A percentile compares a stretch with the other conserved stretches of the same genome.
phyloP scores from a whole-genome alignment of 2,888 invertebrate genomes.

The Drosophila mettleri region DNA sequence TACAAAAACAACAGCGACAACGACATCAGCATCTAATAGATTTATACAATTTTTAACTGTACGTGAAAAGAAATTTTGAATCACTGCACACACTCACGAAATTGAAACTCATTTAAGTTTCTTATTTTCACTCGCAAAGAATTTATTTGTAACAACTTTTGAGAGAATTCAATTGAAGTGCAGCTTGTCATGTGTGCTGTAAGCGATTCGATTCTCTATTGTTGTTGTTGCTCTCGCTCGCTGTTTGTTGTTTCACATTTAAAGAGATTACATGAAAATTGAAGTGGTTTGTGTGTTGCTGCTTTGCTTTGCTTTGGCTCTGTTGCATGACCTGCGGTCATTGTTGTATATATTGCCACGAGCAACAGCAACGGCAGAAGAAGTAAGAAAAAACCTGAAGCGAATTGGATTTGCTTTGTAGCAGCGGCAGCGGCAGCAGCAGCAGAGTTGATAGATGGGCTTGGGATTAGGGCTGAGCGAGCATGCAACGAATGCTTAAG shows the following conservation, averaged over 20 bases:
- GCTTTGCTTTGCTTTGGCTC: slow-evolving; percentile 25
- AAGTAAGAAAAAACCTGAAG: slow-evolving; percentile 47
- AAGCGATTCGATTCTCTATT: slow-evolving; percentile 5
- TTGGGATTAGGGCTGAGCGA: slow-evolving; percentile 60
- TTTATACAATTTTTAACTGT: slow-evolving; percentile 67
- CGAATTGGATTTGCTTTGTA: slow-evolving; percentile 75
- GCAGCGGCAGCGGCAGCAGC: slow-evolving; percentile 16
- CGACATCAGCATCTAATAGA: slow-evolving; percentile 61
- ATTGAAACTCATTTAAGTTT: slow-evolving; percentile 75
- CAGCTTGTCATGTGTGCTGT: slow-evolving; percentile 46
- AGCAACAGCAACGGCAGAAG: slow-evolving; percentile 30
- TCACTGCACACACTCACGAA: slow-evolving; percentile 40
- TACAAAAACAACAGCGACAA: background rate
- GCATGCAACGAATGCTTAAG: slow-evolving; percentile 46
- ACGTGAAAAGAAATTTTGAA: slow-evolving; percentile 53
- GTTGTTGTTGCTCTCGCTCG: slow-evolving; percentile 34
- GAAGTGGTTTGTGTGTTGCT: slow-evolving; percentile 61
- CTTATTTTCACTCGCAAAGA: slow-evolving; percentile 46
- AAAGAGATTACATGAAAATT: slow-evolving; percentile 78
- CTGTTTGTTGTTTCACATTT: slow-evolving; percentile 69
- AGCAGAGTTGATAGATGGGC: slow-evolving; percentile 70
- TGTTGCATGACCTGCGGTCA: slow-evolving; percentile 67
- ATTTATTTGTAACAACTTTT: slow-evolving; percentile 49
- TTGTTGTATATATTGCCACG: slow-evolving; percentile 54
- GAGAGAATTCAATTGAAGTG: slow-evolving; percentile 48